Conservation (phyloP, 2,888 invertebrate species). For the Melinopterus prodromus region DNA sequence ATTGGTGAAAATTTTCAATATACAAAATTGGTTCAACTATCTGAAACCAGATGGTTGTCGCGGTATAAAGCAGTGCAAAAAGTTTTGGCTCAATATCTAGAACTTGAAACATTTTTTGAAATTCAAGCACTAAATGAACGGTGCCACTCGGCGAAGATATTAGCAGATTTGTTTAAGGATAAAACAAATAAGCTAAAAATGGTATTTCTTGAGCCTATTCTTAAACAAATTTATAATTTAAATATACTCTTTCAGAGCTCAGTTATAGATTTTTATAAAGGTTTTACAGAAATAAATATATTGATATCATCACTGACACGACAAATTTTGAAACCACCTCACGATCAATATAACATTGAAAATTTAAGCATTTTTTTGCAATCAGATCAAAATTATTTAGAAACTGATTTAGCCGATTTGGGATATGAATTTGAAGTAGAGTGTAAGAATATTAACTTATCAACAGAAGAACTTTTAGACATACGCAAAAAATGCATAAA, state of each 20-base stretch:
- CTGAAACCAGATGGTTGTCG: constrained; percentile 45
- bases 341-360: constrained; percentile 16
- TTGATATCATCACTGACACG: constrained; percentile 10
- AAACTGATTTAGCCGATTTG: constrained; percentile 6
- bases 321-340: constrained; percentile 24
- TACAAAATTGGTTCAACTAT: constrained; percentile 37
- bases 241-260: constrained; percentile 16
- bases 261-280: constrained; percentile 20
- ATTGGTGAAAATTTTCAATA: constrained; percentile 21
- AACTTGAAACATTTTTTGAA: constrained; percentile 32
- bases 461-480: neutral
- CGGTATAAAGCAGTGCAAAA: constrained; percentile 43
- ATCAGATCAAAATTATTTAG: constrained; percentile 14
- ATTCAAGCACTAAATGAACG: constrained; percentile 23
- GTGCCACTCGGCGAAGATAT: constrained; percentile 26
- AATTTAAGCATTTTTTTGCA: constrained; percentile 11
- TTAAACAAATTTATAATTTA: constrained; percentile 21
- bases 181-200: constrained; percentile 18
- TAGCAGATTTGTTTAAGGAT: constrained; percentile 19
- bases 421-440: constrained; percentile 13
- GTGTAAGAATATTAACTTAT: neutral
- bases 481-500: neutral
- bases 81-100: constrained; percentile 44
- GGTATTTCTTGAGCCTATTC: constrained; percentile 26
- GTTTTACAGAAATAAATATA: neutral